Base-by-base conservation (phyloP, 2,797 vertebrate genomes). In the Acipenser transmontanus region DNA sequence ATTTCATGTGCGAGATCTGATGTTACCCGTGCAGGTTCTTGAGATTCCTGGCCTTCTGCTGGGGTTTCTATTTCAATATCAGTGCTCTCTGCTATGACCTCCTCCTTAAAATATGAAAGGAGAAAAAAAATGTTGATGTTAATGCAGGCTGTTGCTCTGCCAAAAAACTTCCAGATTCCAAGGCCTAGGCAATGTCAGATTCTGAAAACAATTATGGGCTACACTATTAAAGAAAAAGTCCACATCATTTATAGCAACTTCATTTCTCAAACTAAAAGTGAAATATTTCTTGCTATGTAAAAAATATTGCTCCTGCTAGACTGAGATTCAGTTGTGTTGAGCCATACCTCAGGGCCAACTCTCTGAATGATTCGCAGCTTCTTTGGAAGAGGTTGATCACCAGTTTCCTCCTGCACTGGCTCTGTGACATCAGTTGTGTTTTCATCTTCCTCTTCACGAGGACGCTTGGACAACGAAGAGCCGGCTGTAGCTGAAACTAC, bases 401-500 rank as follows among this genome's bases (percentile, higher is more conserved):
- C 79, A 1, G 89, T 80, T 57, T 98, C 96, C 34, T 98, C 96
- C 50, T 89, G 86, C 52, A 88, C 76, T 3, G 89, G 78, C 63
- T 97, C 94, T 0, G 89, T 84, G 11, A 94, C 90, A 62, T 93
- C 92, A 34, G 88, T 71, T 50, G 82, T 74, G 69, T 81, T 92
- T 12, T 97, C 96, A 4, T 91, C 90, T 49, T 96, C 96, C 54
- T 98, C 97, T 52, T 98, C 97, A 11, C 97, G 91, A 9, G 90
- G 84, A n/a, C 97, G 93, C 78, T 99, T 99, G 8, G 92, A 87
- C 75, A 96, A 81, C 0, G 92, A 86, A 20, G 91, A 92, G 69
- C 92, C 92, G n/a, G 93, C 89, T 1, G 94, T 94, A 4, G 95
- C 94, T 77, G 95, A 94, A 85, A 97, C 95, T 98, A 69, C 9